phyloP scores from a whole-genome alignment of 2,888 invertebrate genomes.

The Drosophila cognata region DNA sequence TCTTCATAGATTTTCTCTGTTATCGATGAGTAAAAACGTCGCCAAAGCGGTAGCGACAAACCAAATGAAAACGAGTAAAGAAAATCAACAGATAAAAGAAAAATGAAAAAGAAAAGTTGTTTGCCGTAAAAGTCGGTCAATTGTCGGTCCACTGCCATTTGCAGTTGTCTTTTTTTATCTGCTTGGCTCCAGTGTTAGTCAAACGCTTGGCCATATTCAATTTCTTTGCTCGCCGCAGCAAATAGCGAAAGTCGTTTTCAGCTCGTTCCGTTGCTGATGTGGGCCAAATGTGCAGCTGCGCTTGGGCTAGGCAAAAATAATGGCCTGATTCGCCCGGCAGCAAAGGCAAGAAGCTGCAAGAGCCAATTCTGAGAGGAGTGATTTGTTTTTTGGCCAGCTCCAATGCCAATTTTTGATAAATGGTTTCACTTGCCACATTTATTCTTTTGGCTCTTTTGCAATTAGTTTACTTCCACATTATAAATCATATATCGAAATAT shows the following conservation, averaged over 20 bases:
- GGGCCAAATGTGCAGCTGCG: conserved; percentile 76
- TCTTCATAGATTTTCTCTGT: conserved; percentile 43
- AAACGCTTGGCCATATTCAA: conserved; percentile 64
- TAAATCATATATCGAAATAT: background rate
- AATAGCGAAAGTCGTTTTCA: conserved; percentile 75
- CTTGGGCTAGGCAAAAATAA: conserved; percentile 34
- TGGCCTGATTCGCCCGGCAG: conserved; percentile 14
- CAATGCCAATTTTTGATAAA: conserved; percentile 23
- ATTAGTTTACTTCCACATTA: background rate
- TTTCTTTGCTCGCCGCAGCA: conserved; percentile 34
- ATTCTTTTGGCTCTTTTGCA: background rate
- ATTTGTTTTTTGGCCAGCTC: conserved; percentile 16
- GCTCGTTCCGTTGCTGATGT: conserved; percentile 77
- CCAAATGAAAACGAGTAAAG: conserved; percentile 32
- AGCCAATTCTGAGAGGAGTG: conserved; percentile 15
- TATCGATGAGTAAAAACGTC: conserved; percentile 52
- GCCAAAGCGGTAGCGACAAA: conserved; percentile 20
- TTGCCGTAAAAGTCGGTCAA: conserved; percentile 67
- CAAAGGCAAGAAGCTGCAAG: conserved; percentile 43
- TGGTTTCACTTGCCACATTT: conserved; percentile 26
- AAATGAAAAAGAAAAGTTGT: conserved; percentile 70
- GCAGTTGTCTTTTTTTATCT: conserved; percentile 51
- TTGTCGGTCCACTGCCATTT: conserved; percentile 41
- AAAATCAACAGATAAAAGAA: conserved; percentile 12
- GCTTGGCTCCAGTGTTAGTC: conserved; percentile 67